These are phyloP conservation scores for Eupithecia vulgata DNA, from an alignment of 2,888 invertebrate species.

Conservation along the genomic window DNA sequence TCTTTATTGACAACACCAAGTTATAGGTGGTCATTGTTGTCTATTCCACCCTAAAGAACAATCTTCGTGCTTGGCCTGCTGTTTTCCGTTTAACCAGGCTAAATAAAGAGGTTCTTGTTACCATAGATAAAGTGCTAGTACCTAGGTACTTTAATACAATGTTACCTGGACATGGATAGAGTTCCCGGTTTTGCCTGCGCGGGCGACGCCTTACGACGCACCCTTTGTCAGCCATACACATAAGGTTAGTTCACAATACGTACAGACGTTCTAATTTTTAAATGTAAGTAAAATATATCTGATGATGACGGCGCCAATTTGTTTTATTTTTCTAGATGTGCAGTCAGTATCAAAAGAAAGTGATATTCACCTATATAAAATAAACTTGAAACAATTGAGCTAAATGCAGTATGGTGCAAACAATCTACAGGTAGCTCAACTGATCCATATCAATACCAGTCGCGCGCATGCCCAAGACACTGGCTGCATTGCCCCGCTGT, in stretches of 20 bases:
- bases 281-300: not conserved
- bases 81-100: not conserved
- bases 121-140: not conserved
- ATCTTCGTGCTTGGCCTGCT: too few species aligned
- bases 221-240: slow-evolving; percentile 78
- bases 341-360: not conserved
- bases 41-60: too few species aligned
- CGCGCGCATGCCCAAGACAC: too few species aligned
- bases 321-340: not conserved
- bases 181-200: slow-evolving; percentile 84
- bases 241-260: slow-evolving; percentile 51
- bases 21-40: too few species aligned
- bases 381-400: too few species aligned
- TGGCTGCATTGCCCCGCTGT: too few species aligned
- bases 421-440: too few species aligned
- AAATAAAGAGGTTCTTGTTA: not conserved
- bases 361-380: too few species aligned
- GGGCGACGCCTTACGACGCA: slow-evolving; percentile 90
- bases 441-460: too few species aligned
- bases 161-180: slow-evolving; percentile 87
- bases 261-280: not conserved
- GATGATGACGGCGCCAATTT: not conserved
- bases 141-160: slow-evolving; percentile 33
- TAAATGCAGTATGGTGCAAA: too few species aligned
- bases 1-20: too few species aligned